Base-by-base conservation (phyloP, 2,113 vertebrate species). In the Xenotilapia leptura region DNA sequence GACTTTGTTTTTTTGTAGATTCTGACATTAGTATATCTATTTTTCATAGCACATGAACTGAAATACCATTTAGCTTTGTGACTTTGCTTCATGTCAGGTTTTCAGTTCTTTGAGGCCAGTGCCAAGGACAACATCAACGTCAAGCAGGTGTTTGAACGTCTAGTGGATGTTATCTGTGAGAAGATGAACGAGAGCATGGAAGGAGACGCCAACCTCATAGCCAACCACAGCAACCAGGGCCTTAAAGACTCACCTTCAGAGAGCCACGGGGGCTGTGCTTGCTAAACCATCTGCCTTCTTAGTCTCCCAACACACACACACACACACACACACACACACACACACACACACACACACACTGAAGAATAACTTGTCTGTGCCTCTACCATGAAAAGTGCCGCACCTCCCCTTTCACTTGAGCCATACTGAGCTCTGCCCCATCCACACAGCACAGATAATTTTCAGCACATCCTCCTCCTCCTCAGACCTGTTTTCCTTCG, bases 101-200 rank as follows among this genome's bases (percentile, higher is more conserved):
- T 98, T 55, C 97, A 97, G 93, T 98, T 98, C 93, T 98, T 98
- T 1, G 98, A 98, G 89, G 97, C 97, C 94, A 98, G 98, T 0
- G 98, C 98, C 3, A 98, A 98, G 92, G 98, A 98, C 92, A 98
- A 97, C 93, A 95, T 98, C 91, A 98, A 98, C 0, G 97, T 98
- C 84, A 98, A 98, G 94, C 98, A 98, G 93, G 97, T 97, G 84
- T 98, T 98, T 4, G 98, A 98, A 91, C 94, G 96, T 7, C 95
- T 98, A 6, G 98, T 98, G 88, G 98, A 98, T 33, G 83, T 97
- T 86, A 98, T 98, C 95, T 98, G 98, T 2, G 97, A 98, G 83
- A 98, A 98, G 95, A 98, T 98, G 98, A 98, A 96, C 0, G 97
- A 98, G 94, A 97, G 96, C 87, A 93, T 97, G 92, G 98, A 98